Evolutionary conservation across 2,888 invertebrate species (phyloP), one percentile per base, ranked within the genome.

Genomic region (Lepidocyrtinus sp.): DNA sequence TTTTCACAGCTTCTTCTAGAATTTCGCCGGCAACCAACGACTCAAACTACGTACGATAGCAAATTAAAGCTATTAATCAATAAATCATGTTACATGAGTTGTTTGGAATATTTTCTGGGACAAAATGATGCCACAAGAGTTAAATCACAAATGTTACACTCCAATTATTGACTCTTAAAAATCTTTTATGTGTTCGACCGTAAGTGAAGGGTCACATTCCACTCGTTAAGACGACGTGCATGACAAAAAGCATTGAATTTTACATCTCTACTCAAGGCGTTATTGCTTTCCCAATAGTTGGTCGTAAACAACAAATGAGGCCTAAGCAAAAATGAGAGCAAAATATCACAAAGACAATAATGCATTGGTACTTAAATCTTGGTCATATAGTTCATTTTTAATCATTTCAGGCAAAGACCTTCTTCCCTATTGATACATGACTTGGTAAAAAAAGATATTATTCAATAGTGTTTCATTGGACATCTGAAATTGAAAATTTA

Each of bases 151-250:
- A 50, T 17, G 17, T 2, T 7, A 2, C 50, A 50, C 50, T 50
- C 17, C 50, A 62, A 61, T 70, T 70, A 70, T 70, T 70, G 61
- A 19, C 19, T 19, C 21, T 70, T 70, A 70, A 68, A 70, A 70
- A 70, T 59, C 19, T n/a, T 70, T 70, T 61, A n/a, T 15, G 27
- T 61, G 26, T 17, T 59, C 19, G 67, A 50, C 5, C 50, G 17
- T 50, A 2, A 61, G 77, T 67, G 71, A 77, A 72, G 55, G 71
- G 77, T 27, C 26, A 72, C 61, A 72, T 63, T 50, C 50, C 70
- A 67, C 1, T 12, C 50, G 17, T 17, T 50, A 50, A 50, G 17
- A 50, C 50, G 17, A 50, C 50, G 50, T 12, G 15, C 50, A 50
- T 50, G 50, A 7, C 50, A 50, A 50, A 50, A 50, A 50, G 2